A percentile compares a stretch with the other conserved stretches of the same genome.
Conservation (phyloP, 2,888 invertebrate species). For the Deilephila porcellus region DNA sequence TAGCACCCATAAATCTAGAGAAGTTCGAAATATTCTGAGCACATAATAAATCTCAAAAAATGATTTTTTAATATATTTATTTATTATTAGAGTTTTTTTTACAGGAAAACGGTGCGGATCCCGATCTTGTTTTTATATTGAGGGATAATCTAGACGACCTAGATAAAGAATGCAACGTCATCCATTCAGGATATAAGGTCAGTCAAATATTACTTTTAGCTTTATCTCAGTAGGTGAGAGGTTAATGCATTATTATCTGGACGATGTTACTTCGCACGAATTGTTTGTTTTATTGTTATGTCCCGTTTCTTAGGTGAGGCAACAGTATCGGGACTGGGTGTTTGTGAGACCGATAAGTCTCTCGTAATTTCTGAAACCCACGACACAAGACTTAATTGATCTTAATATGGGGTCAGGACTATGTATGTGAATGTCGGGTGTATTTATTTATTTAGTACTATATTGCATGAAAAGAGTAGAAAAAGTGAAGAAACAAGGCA, state of each 20-base stretch:
- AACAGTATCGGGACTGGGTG: no score
- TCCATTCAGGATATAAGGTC: conserved; percentile 7
- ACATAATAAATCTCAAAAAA: neutral
- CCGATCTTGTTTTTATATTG: neutral
- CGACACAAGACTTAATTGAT: no score
- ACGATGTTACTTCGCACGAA: neutral
- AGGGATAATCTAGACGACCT: neutral
- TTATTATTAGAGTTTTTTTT: neutral
- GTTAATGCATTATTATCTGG: neutral
- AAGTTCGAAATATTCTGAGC: neutral
- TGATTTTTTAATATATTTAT: neutral
- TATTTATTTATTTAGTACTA: neutral
- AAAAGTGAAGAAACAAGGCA: neutral
- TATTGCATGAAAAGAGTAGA: neutral
- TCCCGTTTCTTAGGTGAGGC: no score
- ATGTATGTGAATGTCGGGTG: no score
- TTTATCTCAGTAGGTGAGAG: neutral
- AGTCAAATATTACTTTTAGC: neutral
- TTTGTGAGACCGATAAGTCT: no score
- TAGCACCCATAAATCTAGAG: neutral
- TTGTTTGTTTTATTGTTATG: neutral
- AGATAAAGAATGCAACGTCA: neutral
- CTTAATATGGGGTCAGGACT: no score
- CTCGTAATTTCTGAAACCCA: no score
- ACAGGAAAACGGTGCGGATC: neutral